A percentile compares a stretch with the other conserved stretches of the same genome.
Evolutionary conservation across 1,140 invertebrate genomes (phyloP).

Genomic region (Hypsibius dujardini): DNA sequence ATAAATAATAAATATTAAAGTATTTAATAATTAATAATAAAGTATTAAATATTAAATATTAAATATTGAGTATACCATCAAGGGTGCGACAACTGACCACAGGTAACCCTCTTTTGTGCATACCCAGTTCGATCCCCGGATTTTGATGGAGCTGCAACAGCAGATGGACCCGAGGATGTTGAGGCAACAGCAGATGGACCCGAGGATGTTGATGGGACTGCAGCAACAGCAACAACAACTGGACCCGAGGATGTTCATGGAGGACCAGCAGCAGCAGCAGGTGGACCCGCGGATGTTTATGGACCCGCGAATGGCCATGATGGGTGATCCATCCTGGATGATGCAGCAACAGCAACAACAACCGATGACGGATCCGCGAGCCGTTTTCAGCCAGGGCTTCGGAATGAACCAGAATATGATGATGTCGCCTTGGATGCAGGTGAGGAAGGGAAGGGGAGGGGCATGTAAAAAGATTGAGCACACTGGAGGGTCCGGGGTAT

Average conservation of each 20-base stretch:
- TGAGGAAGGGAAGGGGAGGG: no score
- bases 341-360: no score
- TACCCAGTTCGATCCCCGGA: background rate
- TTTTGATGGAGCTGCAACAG: background rate
- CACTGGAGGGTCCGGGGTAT: no score
- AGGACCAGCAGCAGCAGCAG: constrained; percentile 2
- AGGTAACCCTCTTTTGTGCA: no score
- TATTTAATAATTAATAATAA: no score
- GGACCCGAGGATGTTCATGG: background rate
- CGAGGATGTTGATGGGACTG: background rate
- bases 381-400: constrained; percentile 4
- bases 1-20: no score
- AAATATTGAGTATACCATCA: no score
- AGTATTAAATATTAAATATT: no score
- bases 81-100: no score
- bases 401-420: background rate
- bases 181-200: constrained; percentile 10
- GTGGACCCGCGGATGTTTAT: background rate
- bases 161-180: constrained; percentile 14
- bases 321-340: no score
- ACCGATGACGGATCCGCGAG: background rate
- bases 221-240: background rate
- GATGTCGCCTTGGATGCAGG: background rate
- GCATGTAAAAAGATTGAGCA: no score
- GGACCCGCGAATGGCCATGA: no score